Base-by-base conservation (phyloP, 2,113 vertebrate genomes). In the Nyctibius bracteatus region DNA sequence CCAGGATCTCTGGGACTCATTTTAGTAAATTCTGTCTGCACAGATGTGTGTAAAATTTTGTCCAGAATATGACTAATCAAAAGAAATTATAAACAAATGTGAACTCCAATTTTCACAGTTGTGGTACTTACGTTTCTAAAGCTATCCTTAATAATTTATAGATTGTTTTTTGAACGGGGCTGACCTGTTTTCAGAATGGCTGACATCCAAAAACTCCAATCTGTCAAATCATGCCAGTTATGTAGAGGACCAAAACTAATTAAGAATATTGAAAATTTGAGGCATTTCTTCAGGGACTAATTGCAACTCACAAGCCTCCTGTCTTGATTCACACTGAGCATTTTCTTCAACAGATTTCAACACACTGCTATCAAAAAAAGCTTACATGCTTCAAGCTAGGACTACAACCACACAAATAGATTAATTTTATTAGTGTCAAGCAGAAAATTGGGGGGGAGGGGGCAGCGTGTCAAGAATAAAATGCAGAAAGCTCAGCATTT, bases 101-200 rank as follows among this genome's bases (percentile, higher is more conserved):
- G 47, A 63, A 74, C 23, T 81, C 66, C 59, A 55, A 62, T 71
- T 63, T 74, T 84, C 68, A 86, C 44, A 74, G 75, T 63, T 95
- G 89, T 39, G 30, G 43, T 92, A 77, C 16, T 81, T 62, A 23
- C 0, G 0, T 84, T 92, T 91, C 46, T 61, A 89, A 89, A 74
- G 49, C 46, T 74, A 78, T 21, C 68, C 20, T 84, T 37, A 63
- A 51, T 41, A 73, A 59, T 67, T 91, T n/a, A 61, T 21, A 74
- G n/a, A 51, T 0, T 57, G 19, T 8, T 66, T 88, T 83, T 70
- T 88, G 41, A 95, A 94, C 9, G 39, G 22, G 44, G 81, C 8
- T 95, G 77, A 94, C 94, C 83, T 71, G 68, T 89, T 95, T 96
- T 94, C 77, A 84, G 81, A 89, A 78, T 79, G 80, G 94, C 77